Percentiles rank a stretch among this genome's conserved stretches.
These are phyloP conservation scores for Pachymerium ferrugineum DNA, from an alignment of 2,888 invertebrate genomes.

Conservation along the genomic window DNA sequence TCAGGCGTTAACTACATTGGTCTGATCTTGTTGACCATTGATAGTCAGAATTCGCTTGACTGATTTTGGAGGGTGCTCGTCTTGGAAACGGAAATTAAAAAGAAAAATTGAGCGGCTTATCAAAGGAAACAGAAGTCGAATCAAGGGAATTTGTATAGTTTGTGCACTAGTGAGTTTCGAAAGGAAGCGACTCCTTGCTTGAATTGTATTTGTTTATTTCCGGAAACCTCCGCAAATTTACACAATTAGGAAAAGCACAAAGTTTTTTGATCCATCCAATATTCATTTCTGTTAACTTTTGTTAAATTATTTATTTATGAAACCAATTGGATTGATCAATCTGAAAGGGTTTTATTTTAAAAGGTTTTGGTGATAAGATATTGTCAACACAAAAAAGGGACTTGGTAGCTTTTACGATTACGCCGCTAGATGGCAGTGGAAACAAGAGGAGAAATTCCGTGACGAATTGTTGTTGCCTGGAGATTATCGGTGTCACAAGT, in stretches of 20 bases:
- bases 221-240: slow-evolving; percentile 15
- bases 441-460: background rate
- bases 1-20: background rate
- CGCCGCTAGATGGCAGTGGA: background rate
- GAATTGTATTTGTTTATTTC: background rate
- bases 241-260: background rate
- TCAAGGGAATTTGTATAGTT: slow-evolving; percentile 18
- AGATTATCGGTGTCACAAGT: too few relatives aligned
- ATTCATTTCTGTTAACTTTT: background rate
- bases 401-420: too few relatives aligned
- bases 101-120: background rate
- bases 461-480: too few relatives aligned
- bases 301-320: background rate
- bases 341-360: background rate
- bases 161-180: slow-evolving; percentile 11
- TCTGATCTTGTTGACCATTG: background rate
- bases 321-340: too few relatives aligned
- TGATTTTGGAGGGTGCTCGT: background rate
- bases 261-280: background rate
- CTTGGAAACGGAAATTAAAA: background rate
- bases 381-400: background rate
- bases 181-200: background rate
- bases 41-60: background rate
- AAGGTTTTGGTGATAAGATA: background rate
- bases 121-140: slow-evolving; percentile 22